These are phyloP conservation scores for Chaetura pelagica DNA, from an alignment of 2,113 vertebrate genomes.

Conservation along the genomic window DNA sequence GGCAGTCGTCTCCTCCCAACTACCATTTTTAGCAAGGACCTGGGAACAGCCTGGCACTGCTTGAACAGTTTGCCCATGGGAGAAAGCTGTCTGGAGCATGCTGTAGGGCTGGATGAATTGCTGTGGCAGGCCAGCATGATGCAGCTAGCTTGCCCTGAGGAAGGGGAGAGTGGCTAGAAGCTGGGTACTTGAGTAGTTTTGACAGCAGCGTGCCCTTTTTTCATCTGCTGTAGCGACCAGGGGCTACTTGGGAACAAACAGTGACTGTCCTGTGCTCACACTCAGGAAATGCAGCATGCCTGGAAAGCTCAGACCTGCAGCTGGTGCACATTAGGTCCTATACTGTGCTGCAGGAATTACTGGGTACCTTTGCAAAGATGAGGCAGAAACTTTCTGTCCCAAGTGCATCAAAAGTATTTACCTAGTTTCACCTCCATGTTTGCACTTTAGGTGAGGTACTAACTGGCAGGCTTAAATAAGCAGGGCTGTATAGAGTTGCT, in stretches of 20 bases:
- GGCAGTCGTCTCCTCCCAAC: not conserved
- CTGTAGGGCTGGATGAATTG: not conserved
- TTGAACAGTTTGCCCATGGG: not conserved
- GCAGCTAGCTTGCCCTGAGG: rapidly evolving
- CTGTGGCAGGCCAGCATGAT: not conserved
- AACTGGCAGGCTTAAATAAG: not conserved
- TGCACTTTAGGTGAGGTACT: not conserved
- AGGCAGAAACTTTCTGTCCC: not conserved
- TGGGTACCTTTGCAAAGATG: not conserved
- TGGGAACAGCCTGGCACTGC: not conserved
- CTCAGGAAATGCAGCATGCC: rapidly evolving
- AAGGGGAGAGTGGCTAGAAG: not conserved
- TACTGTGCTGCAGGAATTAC: not conserved
- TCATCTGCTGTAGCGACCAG: not conserved
- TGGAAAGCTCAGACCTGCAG: not conserved
- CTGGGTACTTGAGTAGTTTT: not conserved
- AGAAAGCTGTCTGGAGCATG: not conserved
- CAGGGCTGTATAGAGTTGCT: not conserved
- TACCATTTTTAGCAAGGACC: not conserved
- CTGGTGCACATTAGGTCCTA: not conserved
- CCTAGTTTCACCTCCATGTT: not conserved
- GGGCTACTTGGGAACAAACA: not conserved
- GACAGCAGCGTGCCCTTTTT: not conserved
- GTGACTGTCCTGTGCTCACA: not conserved
- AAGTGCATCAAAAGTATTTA: not conserved